Conservation (phyloP, 2,113 vertebrate species). For the Phalacrocorax carbo region DNA sequence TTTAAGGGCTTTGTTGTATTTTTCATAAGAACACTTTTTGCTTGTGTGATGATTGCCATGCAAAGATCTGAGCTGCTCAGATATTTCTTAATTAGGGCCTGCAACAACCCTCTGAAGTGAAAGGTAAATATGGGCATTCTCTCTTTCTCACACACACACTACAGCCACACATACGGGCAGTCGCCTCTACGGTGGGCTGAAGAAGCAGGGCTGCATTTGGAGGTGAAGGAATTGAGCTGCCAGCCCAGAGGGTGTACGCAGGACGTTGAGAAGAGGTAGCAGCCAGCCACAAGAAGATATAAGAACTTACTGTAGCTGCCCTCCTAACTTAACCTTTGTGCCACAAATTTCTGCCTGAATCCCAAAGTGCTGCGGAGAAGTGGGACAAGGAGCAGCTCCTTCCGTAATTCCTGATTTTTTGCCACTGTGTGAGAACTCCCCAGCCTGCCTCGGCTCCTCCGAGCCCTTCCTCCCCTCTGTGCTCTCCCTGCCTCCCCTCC, state of each 20-base stretch:
- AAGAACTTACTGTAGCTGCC: background rate
- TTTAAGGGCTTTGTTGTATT: conserved; percentile 48
- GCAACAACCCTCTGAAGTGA: background rate
- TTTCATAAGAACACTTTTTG: conserved; percentile 22
- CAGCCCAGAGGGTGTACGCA: background rate
- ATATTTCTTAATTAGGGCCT: conserved; percentile 22
- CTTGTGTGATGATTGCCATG: background rate
- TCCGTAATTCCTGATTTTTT: background rate
- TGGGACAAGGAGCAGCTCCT: background rate
- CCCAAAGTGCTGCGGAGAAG: background rate
- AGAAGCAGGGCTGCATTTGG: background rate
- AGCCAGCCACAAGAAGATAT: background rate
- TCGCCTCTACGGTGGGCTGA: background rate
- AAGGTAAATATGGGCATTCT: background rate
- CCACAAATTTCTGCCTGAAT: background rate
- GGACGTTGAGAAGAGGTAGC: background rate
- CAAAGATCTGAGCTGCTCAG: background rate
- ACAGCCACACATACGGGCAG: background rate
- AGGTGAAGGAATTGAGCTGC: background rate
- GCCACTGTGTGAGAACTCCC: background rate
- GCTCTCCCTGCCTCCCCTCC: background rate
- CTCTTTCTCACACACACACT: background rate
- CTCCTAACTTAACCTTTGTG: conserved; percentile 11
- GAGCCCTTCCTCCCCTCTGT: background rate
- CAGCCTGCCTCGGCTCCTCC: background rate